Conservation (phyloP, 2,797 vertebrate genomes). For the Coregonus sp. region DNA sequence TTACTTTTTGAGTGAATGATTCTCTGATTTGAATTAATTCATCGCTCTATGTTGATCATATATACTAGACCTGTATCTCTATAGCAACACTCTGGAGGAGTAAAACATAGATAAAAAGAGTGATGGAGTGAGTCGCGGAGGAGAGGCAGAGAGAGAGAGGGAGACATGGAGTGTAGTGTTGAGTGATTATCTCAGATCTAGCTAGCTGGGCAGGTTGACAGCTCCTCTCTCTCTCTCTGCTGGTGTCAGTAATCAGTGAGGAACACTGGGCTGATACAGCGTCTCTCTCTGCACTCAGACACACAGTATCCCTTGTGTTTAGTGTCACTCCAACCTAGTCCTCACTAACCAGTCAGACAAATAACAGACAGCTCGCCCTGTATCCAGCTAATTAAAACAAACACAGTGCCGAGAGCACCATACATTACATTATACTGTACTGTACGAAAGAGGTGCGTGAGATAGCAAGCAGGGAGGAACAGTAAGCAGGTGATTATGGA, state of each 20-base stretch:
- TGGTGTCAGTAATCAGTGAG: conserved; percentile 22
- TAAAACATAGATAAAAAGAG: not conserved
- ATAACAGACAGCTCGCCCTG: conserved; percentile 27
- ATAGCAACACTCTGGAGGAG: not conserved
- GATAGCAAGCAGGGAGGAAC: not conserved
- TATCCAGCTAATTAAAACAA: conserved; percentile 21
- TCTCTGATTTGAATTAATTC: not conserved
- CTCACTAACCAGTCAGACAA: not conserved
- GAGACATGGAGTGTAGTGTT: conserved; percentile 8
- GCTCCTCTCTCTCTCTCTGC: conserved; percentile 14
- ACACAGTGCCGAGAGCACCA: not conserved
- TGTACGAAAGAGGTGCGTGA: not conserved
- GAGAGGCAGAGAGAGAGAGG: conserved; percentile 10
- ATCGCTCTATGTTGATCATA: not conserved
- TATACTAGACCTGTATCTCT: not conserved
- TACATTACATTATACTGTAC: not conserved
- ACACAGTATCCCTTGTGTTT: conserved; percentile 28
- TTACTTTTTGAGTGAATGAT: not conserved
- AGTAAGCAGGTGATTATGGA: not conserved
- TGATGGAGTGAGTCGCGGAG: conserved; percentile 40
- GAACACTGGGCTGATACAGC: not conserved
- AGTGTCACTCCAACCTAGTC: conserved; percentile 35
- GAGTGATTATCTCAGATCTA: conserved; percentile 21
- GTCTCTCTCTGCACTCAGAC: conserved; percentile 13
- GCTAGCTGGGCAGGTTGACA: conserved; percentile 26